Evolutionary conservation across 2,113 vertebrate species (phyloP), one percentile per base, ranked within the genome.

Genomic region (Pelmatolapia mariae): DNA sequence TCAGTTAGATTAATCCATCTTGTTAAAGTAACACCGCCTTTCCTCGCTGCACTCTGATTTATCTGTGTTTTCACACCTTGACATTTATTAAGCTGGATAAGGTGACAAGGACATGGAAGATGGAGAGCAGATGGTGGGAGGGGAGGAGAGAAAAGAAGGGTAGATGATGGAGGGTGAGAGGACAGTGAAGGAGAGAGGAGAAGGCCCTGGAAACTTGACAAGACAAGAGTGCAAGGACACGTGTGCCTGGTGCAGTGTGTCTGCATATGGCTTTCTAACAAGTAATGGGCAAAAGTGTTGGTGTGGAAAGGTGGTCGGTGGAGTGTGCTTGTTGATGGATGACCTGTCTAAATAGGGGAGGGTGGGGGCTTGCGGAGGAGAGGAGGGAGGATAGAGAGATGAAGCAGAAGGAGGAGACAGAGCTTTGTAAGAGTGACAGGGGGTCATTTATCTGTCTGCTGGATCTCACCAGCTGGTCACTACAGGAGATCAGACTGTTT

Each of bases 401-500:
- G 66, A 24, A 89, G 81, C 40, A 80, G 87, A 40, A 66, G 85
- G 87, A 63, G 31, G 59, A 59, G 76, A 56, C 24, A 81, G 68
- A 43, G 84, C 71, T 81, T 90, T 87, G 76, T 90, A 80, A 82
- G 73, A 80, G 63, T 94, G 94, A 94, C 88, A 87, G 89, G 81
- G 40, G 82, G 84, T 93, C 88, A 89, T 95, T 95, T 94, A 90
- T 96, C 92, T 89, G 92, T 93, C 92, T 91, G 45, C 36, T 71
- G 80, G 76, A 87, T 80, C 83, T 86, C 79, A 81, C 81, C 61
- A 89, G 85, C 81, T 57, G 36, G 80, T 82, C 88, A 79, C 87
- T 71, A 22, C 36, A 38, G 38, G 83, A 79, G 81, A 82, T 43
- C 66, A 31, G 31, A 52, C 84, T 61, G 81, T 73, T 86, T 71